Percentiles rank a stretch among this genome's conserved stretches.
These are phyloP conservation scores for Cheiracanthium punctorium DNA, from an alignment of 2,888 invertebrate genomes.

Conservation along the genomic window DNA sequence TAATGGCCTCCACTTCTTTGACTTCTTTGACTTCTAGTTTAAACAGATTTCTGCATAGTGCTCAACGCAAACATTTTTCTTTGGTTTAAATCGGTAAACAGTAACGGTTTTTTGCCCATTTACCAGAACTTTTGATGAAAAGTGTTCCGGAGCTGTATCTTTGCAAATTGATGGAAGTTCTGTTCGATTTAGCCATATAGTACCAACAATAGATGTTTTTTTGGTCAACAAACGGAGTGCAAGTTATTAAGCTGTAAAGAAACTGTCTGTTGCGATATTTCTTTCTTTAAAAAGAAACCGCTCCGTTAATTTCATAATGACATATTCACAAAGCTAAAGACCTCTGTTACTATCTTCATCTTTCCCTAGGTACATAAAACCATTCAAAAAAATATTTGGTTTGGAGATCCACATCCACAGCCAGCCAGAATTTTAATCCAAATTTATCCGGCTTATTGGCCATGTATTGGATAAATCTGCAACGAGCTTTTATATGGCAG, in stretches of 20 bases:
- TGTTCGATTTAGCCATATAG: not conserved
- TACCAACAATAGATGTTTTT: not conserved
- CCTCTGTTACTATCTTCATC: not conserved
- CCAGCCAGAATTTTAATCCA: slow-evolving; percentile 14
- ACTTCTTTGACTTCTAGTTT: not conserved
- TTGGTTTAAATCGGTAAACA: not conserved
- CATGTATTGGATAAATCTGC: not conserved
- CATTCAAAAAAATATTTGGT: not conserved
- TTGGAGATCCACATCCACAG: not conserved
- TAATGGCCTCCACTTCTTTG: too few species aligned
- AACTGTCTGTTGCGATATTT: not conserved
- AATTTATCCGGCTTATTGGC: slow-evolving; percentile 8
- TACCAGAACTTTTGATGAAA: not conserved
- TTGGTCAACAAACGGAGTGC: not conserved
- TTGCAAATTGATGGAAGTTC: not conserved
- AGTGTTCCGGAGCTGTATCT: not conserved
- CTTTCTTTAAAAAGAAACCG: not conserved
- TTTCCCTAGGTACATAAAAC: not conserved
- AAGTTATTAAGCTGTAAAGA: not conserved
- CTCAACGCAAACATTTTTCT: not conserved
- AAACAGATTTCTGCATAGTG: not conserved
- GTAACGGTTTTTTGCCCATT: not conserved
- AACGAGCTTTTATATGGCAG: not conserved
- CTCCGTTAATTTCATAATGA: not conserved
- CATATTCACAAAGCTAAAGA: not conserved